Conservation (phyloP, 2,113 vertebrate genomes). For the Hiodon tergisus region DNA sequence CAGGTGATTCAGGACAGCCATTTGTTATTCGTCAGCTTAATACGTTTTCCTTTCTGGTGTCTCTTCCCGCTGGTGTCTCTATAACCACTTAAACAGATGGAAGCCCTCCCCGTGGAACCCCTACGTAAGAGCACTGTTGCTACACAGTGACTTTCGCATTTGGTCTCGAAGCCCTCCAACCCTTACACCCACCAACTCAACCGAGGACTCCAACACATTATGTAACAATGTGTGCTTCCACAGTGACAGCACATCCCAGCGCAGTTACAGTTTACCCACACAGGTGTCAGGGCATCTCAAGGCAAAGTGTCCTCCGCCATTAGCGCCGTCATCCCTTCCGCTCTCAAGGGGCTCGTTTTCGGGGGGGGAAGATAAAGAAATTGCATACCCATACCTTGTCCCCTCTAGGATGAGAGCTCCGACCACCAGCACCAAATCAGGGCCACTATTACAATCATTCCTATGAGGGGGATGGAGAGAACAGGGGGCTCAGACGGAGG, state of each 20-base stretch:
- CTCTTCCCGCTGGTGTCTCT: neutral
- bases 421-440: constrained; percentile 94
- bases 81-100: neutral
- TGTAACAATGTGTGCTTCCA: neutral
- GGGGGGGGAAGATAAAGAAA: constrained; percentile 41
- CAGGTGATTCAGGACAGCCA: neutral
- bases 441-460: constrained; percentile 88
- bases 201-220: neutral
- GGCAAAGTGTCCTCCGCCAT: neutral
- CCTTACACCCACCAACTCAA: too few species aligned
- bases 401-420: constrained; percentile 77
- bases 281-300: neutral
- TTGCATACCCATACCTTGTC: constrained; percentile 76
- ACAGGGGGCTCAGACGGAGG: constrained; percentile 66
- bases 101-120: neutral
- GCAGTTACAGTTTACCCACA: neutral
- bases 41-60: neutral
- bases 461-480: constrained; percentile 78
- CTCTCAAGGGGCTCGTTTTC: neutral
- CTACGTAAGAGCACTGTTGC: neutral
- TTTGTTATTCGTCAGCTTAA: neutral
- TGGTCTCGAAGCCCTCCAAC: too few species aligned
- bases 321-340: too few species aligned
- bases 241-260: neutral
- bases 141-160: too few species aligned